Conservation (phyloP, 2,888 invertebrate species). For the Plagodis pulveraria region DNA sequence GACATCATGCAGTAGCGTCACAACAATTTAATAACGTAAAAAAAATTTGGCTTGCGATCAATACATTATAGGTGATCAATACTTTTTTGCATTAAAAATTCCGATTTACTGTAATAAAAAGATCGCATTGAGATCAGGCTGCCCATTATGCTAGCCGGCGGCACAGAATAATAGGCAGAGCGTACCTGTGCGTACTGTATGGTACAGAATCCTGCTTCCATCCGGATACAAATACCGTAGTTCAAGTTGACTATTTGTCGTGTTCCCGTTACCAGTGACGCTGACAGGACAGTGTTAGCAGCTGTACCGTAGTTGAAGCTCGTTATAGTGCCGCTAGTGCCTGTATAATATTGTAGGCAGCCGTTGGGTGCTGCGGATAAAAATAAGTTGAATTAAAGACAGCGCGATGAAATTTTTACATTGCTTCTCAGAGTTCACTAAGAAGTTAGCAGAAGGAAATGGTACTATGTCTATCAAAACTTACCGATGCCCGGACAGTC, state of each 20-base stretch:
- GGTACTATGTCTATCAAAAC: slow-evolving; percentile 12
- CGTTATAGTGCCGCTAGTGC: slow-evolving; percentile 85
- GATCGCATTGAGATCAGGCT: too few species aligned
- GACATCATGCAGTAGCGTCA: too few species aligned
- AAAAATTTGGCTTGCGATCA: too few species aligned
- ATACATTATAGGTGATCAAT: too few species aligned
- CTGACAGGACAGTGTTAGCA: slow-evolving; percentile 82
- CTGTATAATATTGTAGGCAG: slow-evolving; percentile 90
- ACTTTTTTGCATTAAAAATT: too few species aligned
- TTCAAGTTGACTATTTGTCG: slow-evolving; percentile 89
- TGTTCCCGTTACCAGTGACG: slow-evolving; percentile 86
- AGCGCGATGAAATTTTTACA: neutral
- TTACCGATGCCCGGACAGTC: slow-evolving; percentile 88
- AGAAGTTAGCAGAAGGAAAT: too few species aligned
- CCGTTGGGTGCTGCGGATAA: slow-evolving; percentile 88
- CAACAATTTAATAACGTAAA: too few species aligned
- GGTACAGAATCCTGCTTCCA: slow-evolving; percentile 89
- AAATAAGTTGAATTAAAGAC: neutral
- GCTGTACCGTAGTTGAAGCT: slow-evolving; percentile 91
- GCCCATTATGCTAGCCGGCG: too few species aligned
- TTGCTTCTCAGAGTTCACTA: neutral
- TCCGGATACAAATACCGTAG: slow-evolving; percentile 91
- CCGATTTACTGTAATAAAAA: too few species aligned
- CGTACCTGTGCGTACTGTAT: slow-evolving; percentile 87
- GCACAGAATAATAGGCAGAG: too few species aligned